A percentile compares a stretch with the other conserved stretches of the same genome.
These are phyloP conservation scores for Alentia gelatinosa DNA, from an alignment of 2,888 invertebrate genomes.

Conservation along the genomic window DNA sequence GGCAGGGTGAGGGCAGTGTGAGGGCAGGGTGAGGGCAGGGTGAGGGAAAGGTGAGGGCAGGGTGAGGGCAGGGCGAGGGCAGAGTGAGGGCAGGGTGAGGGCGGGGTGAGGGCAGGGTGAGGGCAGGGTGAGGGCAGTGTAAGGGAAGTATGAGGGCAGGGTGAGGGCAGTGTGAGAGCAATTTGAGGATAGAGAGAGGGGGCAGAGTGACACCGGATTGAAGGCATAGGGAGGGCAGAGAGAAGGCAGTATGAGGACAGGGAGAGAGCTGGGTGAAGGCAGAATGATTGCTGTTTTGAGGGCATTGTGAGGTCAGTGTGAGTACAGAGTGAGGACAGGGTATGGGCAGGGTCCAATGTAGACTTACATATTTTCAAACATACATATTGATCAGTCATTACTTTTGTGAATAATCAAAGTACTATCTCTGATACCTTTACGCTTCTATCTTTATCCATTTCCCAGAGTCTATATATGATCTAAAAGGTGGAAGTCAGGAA, in stretches of 20 bases:
- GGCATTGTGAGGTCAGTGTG: not conserved
- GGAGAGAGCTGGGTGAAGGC: not conserved
- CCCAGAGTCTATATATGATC: too few species aligned
- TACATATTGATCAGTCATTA: too few species aligned
- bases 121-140: not conserved
- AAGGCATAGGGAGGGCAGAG: not conserved
- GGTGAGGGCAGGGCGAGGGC: not conserved
- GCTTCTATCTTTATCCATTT: too few species aligned
- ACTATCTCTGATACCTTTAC: too few species aligned
- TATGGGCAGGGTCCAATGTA: too few species aligned
- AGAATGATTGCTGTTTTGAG: not conserved
- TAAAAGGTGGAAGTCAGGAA: too few species aligned
- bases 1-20: not conserved
- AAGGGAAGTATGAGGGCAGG: not conserved
- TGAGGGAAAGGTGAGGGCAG: not conserved
- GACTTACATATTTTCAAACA: too few species aligned
- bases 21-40: not conserved
- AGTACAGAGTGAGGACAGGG: too few species aligned
- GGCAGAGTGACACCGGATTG: not conserved
- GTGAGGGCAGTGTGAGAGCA: not conserved
- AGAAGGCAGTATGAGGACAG: not conserved
- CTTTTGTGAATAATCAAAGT: too few species aligned
- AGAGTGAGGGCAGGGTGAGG: not conserved
- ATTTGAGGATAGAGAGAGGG: not conserved
- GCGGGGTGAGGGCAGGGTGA: not conserved